Percentiles rank a stretch among this genome's conserved stretches.
Evolutionary conservation across 2,113 vertebrate genomes (phyloP).

Genomic region (Rhabdomys dilectus): DNA sequence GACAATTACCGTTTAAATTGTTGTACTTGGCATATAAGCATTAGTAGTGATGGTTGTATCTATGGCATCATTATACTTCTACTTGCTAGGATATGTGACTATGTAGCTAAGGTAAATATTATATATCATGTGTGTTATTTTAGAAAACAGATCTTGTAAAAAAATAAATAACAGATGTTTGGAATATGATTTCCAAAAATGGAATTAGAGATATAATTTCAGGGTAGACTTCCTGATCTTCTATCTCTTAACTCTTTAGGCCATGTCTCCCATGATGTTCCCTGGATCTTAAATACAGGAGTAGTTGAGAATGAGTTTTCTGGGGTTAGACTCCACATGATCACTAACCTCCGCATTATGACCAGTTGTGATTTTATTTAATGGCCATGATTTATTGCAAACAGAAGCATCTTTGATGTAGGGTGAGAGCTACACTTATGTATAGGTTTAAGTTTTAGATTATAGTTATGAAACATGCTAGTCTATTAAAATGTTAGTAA

Average conservation of each 20-base stretch:
- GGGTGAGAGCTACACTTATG: neutral
- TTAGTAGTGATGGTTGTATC: neutral
- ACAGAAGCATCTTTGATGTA: neutral
- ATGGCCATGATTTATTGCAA: neutral
- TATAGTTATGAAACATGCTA: neutral
- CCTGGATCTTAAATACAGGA: neutral
- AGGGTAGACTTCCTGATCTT: neutral
- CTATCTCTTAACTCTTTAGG: neutral
- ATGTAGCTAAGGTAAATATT: neutral
- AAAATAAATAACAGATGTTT: neutral
- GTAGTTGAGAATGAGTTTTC: neutral
- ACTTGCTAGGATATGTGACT: neutral
- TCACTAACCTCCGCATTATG: neutral
- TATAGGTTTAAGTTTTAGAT: neutral
- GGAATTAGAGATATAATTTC: neutral
- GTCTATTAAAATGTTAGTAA: neutral
- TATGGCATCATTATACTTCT: neutral
- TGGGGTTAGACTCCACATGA: neutral
- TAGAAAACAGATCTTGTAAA: conserved; percentile 38
- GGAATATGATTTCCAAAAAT: neutral
- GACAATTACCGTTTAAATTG: neutral
- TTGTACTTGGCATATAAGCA: neutral
- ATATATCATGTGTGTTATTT: neutral
- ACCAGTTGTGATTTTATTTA: neutral
- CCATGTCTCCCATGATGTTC: neutral